These are phyloP conservation scores for Paratrypauchen microcephalus DNA, from an alignment of 2,797 vertebrate genomes.

Conservation along the genomic window DNA sequence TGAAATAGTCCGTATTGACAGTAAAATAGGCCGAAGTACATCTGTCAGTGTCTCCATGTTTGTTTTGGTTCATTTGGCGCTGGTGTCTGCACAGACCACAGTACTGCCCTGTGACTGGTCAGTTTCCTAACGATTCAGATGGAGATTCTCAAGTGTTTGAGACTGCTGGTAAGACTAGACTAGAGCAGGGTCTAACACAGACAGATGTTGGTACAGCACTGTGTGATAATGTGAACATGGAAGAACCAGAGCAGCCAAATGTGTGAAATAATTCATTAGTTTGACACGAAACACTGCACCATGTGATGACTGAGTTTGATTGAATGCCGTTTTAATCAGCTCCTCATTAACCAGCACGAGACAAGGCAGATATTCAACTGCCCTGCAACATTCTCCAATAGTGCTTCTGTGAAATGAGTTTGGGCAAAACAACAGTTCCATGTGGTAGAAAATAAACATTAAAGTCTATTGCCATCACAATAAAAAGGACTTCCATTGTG, in stretches of 20 bases:
- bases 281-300: constrained; percentile 11
- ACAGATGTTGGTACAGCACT: neutral
- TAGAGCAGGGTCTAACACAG: neutral
- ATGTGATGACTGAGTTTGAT: constrained; percentile 12
- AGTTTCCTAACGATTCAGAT: too few species aligned
- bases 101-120: too few species aligned
- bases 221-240: neutral
- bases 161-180: too few species aligned
- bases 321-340: constrained; percentile 8
- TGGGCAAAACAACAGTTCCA: neutral
- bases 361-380: neutral
- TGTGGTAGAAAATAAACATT: constrained; percentile 1
- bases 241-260: neutral
- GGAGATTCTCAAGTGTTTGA: too few species aligned
- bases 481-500: neutral
- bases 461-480: neutral
- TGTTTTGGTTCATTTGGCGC: too few species aligned
- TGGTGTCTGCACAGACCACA: too few species aligned
- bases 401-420: neutral
- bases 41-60: too few species aligned
- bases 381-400: neutral
- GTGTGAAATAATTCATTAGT: constrained; percentile 4
- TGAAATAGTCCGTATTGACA: too few species aligned
- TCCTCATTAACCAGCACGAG: constrained; percentile 5
- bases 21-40: too few species aligned